Percentiles rank a stretch among this genome's conserved stretches.
These are phyloP conservation scores for Sarcophaga rosellei DNA, from an alignment of 2,888 invertebrate species.

Conservation along the genomic window DNA sequence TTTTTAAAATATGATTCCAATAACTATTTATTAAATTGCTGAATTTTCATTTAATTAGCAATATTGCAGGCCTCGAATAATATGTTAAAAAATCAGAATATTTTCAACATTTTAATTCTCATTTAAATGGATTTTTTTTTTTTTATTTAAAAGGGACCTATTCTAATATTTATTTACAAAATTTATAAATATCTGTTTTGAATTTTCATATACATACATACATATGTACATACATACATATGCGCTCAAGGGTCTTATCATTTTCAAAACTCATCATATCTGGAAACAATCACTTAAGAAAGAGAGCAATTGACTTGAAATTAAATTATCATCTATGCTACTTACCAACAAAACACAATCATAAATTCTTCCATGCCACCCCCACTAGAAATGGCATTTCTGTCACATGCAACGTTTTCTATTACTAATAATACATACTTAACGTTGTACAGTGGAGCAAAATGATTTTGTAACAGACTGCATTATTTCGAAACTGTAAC, in stretches of 20 bases:
- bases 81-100: too few relatives aligned
- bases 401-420: constrained; percentile 34
- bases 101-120: too few relatives aligned
- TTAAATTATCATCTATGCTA: constrained; percentile 29
- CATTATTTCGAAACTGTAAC: too few relatives aligned
- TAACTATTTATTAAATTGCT: too few relatives aligned
- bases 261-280: constrained; percentile 7
- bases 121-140: too few relatives aligned
- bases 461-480: too few relatives aligned
- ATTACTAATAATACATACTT: not conserved
- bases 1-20: too few relatives aligned
- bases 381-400: constrained; percentile 45
- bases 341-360: constrained; percentile 26
- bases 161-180: not conserved
- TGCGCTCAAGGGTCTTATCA: constrained; percentile 24
- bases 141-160: too few relatives aligned
- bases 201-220: not conserved
- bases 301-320: not conserved
- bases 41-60: too few relatives aligned
- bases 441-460: not conserved
- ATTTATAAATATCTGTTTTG: constrained; percentile 16
- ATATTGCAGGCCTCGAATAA: too few relatives aligned
- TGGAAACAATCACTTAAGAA: not conserved
- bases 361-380: constrained; percentile 30
- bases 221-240: not conserved